Percentiles rank a stretch among this genome's conserved stretches.
phyloP scores from a whole-genome alignment of 2,888 invertebrate species.

The Ptycholaimellus sp. region DNA sequence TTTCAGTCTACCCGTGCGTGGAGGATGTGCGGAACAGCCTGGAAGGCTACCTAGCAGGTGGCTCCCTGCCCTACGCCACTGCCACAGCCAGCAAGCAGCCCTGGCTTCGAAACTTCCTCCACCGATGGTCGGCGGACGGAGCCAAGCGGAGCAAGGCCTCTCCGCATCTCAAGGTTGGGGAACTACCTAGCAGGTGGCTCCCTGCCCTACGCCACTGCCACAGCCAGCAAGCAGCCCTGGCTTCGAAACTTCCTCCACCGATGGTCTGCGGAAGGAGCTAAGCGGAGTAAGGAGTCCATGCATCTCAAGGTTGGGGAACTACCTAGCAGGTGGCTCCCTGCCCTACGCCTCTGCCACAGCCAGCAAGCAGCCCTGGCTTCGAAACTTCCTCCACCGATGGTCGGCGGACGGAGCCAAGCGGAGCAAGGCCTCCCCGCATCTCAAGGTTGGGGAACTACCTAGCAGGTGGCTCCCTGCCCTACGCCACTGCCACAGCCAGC shows the following conservation, averaged over 20 bases:
- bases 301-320: constrained; percentile 66
- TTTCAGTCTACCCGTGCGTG: constrained; percentile 44
- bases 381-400: constrained; percentile 36
- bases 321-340: constrained; percentile 59
- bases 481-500: constrained; percentile 45
- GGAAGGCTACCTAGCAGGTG: constrained; percentile 59
- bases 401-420: no score
- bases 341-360: constrained; percentile 56
- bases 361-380: constrained; percentile 41
- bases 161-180: no score
- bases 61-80: constrained; percentile 61
- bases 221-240: constrained; percentile 48
- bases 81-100: constrained; percentile 52
- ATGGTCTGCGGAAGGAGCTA: constrained; percentile 61
- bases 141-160: no score
- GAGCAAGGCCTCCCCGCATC: no score
- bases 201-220: constrained; percentile 53
- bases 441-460: constrained; percentile 61
- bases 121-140: constrained; percentile 50
- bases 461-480: constrained; percentile 70
- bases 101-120: constrained; percentile 7
- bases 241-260: constrained; percentile 8
- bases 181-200: constrained; percentile 61
- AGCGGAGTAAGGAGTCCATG: no score
- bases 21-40: constrained; percentile 61